Percentiles rank a stretch among this genome's conserved stretches.
Conservation (phyloP, 2,888 invertebrate genomes). For the Cataglyphis cursor region DNA sequence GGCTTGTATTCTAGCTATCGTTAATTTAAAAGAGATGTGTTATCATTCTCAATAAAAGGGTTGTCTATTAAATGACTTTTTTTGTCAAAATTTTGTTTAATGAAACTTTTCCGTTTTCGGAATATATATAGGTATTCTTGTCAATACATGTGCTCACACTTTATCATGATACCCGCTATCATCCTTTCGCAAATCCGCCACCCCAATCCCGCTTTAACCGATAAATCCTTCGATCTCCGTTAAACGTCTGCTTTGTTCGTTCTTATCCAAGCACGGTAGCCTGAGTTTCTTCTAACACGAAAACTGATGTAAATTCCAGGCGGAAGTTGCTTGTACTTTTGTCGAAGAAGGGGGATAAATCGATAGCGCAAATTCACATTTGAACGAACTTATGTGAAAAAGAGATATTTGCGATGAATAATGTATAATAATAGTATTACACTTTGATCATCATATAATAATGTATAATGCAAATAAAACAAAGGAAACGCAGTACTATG, state of each 20-base stretch:
- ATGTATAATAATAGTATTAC: not conserved
- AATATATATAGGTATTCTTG: not conserved
- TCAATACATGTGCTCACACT: not conserved
- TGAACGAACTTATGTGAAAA: slow-evolving; percentile 48
- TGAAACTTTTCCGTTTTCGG: not conserved
- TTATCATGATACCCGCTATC: slow-evolving; percentile 15
- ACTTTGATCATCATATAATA: not conserved
- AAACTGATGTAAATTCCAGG: slow-evolving; percentile 72
- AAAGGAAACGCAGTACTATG: not conserved
- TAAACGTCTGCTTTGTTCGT: slow-evolving; percentile 44
- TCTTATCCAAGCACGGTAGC: slow-evolving; percentile 19
- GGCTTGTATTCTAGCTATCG: not conserved
- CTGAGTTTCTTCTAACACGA: slow-evolving; percentile 53
- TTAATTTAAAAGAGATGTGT: not conserved
- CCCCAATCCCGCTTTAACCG: slow-evolving; percentile 42
- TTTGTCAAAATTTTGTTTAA: not conserved
- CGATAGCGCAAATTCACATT: slow-evolving; percentile 50
- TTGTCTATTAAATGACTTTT: not conserved
- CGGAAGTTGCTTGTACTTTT: slow-evolving; percentile 60
- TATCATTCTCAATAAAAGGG: not conserved
- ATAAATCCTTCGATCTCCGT: slow-evolving; percentile 43
- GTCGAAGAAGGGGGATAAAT: not conserved
- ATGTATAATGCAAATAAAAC: not conserved
- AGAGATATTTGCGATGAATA: not conserved
- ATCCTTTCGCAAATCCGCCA: slow-evolving; percentile 44